Evolutionary conservation across 1,140 invertebrate genomes (phyloP), one percentile per base, ranked within the genome.

Genomic region (Drosophila navojoa): DNA sequence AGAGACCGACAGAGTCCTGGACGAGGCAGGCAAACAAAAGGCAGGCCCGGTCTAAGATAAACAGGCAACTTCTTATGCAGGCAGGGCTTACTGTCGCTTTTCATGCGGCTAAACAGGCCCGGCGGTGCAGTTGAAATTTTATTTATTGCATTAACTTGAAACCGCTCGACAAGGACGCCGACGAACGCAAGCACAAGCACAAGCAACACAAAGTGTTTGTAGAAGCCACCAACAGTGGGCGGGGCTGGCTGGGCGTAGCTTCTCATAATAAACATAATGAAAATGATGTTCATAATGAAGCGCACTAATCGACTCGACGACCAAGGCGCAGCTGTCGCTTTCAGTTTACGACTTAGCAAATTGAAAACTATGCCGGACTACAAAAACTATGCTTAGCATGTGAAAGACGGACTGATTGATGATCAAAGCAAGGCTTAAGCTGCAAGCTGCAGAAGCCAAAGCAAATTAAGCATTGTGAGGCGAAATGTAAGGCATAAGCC

Each of bases 111-210:
- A 86, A 86, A 86, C 82, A 86, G 73, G 82, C 82, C 82, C 82
- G 72, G 69, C 70, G 82, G 84, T 86, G 82, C 82, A 86, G 82
- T 86, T 86, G 79, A 79, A 87, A 87, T 87, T 86, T 87, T 86
- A 86, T 86, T 86, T 86, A 86, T 86, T 87, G 82, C 84, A 86
- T 86, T 86, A 86, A 86, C 82, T 87, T 86, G 82, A 89, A 69
- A 82, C 78, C 29, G 32, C 32, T 32, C 32, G 32, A 7, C 32
- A 32, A 32, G 32, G 32, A 32, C 32, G 32, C 32, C 32, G 32
- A 32, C 32, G 7, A 32, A 32, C 32, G 10, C 5, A 7, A 22
- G 19, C 19, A 32, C 32, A 5, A 32, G 6, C 32, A 32, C 19
- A 7, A 22, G 19, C 32, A 7, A 29, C 27, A 29, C 32, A 52